Evolutionary conservation across 2,888 invertebrate species (phyloP).

Genomic region (Heliconius sara): DNA sequence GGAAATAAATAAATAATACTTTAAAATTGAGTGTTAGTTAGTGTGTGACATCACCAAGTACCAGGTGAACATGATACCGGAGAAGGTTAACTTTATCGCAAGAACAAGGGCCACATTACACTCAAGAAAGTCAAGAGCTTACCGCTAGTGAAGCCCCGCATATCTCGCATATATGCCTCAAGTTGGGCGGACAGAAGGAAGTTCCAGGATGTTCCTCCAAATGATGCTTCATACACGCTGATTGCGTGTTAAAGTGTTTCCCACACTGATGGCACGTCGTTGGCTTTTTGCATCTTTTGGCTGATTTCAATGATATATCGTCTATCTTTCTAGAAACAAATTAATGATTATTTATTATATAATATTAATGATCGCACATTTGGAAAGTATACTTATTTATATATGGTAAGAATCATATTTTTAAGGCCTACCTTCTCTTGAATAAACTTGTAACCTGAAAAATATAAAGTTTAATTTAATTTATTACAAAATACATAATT

Average conservation of each 20-base stretch:
- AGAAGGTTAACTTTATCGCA: background rate
- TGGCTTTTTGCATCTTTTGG: slow-evolving; percentile 57
- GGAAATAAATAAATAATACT: too few relatives aligned
- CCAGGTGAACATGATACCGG: background rate
- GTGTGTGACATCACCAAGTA: background rate
- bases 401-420: too few relatives aligned
- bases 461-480: background rate
- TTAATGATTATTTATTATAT: background rate
- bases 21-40: too few relatives aligned
- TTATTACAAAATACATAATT: too few relatives aligned
- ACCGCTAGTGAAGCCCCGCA: slow-evolving; percentile 77
- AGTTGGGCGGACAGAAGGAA: slow-evolving; percentile 61
- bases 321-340: slow-evolving; percentile 34
- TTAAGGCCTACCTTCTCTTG: slow-evolving; percentile 51
- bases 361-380: background rate
- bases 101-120: background rate
- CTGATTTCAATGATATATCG: slow-evolving; percentile 28
- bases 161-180: slow-evolving; percentile 72
- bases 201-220: slow-evolving; percentile 67
- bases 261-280: slow-evolving; percentile 76
- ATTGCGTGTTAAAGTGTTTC: slow-evolving; percentile 69
- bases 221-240: slow-evolving; percentile 73
- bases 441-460: slow-evolving; percentile 62
- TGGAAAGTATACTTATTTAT: too few relatives aligned
- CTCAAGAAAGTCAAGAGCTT: slow-evolving; percentile 44